Percentiles rank a stretch among this genome's conserved stretches.
Evolutionary conservation across 2,113 vertebrate genomes (phyloP).

Genomic region (Calonectris borealis): DNA sequence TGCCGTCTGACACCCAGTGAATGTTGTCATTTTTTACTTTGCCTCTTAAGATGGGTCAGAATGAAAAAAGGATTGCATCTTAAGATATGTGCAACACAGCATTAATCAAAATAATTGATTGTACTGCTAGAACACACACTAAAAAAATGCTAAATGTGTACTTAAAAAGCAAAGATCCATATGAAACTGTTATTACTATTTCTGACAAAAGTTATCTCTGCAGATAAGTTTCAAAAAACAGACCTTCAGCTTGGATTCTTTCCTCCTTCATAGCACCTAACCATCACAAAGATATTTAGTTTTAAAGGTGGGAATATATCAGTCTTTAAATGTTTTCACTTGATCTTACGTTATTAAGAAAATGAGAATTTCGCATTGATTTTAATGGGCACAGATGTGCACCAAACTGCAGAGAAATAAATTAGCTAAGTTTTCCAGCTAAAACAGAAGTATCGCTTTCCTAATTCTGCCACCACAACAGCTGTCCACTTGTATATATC

Average conservation of each 20-base stretch:
- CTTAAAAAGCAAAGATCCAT: background rate
- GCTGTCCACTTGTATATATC: background rate
- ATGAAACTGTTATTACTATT: background rate
- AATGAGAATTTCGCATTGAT: background rate
- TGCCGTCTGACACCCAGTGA: background rate
- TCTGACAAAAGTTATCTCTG: background rate
- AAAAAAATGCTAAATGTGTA: background rate
- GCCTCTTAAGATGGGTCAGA: background rate
- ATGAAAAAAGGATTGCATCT: background rate
- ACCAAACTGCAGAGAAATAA: background rate
- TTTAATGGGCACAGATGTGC: background rate
- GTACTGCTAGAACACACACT: rapidly evolving
- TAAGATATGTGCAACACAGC: background rate
- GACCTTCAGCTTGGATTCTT: background rate
- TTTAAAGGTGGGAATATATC: background rate
- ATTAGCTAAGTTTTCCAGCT: background rate
- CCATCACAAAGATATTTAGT: background rate
- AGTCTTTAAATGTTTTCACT: background rate
- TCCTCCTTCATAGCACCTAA: background rate
- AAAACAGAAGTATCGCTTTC: background rate
- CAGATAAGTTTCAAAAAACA: background rate
- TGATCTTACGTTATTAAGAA: background rate
- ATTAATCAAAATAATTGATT: background rate
- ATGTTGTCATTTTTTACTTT: background rate
- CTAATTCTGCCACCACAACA: background rate